Percentiles rank a stretch among this genome's conserved stretches.
These are phyloP conservation scores for Albula goreensis DNA, from an alignment of 2,113 vertebrate species.

Conservation along the genomic window DNA sequence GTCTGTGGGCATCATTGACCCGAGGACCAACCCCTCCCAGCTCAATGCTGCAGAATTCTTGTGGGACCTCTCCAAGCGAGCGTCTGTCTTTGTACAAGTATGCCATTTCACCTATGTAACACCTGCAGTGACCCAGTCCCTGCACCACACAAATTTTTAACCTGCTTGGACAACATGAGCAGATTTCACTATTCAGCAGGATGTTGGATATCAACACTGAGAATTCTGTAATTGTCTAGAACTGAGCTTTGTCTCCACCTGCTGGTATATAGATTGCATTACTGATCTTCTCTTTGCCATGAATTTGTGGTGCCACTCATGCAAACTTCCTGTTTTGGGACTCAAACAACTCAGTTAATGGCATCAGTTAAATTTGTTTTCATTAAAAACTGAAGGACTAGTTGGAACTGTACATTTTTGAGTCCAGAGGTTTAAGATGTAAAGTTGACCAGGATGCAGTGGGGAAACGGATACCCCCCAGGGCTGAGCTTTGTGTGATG, in stretches of 20 bases:
- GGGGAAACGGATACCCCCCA: neutral
- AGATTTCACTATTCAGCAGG: neutral
- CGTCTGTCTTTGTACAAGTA: slow-evolving; percentile 85
- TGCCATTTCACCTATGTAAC: neutral
- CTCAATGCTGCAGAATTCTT: slow-evolving; percentile 82
- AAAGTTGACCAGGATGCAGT: neutral
- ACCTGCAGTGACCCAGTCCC: neutral
- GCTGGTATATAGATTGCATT: neutral
- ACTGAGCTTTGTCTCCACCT: neutral
- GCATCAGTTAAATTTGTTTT: neutral
- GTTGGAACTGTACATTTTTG: neutral
- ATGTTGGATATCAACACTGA: too few relatives aligned
- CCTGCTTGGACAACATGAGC: neutral
- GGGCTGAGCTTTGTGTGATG: neutral
- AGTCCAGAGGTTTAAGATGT: neutral
- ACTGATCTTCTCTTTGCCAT: neutral
- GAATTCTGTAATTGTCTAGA: neutral
- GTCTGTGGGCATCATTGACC: slow-evolving; percentile 82
- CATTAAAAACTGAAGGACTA: neutral
- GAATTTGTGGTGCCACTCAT: neutral
- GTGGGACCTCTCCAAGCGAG: slow-evolving; percentile 81
- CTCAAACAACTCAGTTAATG: neutral
- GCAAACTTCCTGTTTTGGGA: neutral
- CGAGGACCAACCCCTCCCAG: slow-evolving; percentile 77
- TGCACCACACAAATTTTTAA: neutral